These are phyloP conservation scores for Anguilla obscura DNA, from an alignment of 2,797 vertebrate genomes.

Conservation along the genomic window DNA sequence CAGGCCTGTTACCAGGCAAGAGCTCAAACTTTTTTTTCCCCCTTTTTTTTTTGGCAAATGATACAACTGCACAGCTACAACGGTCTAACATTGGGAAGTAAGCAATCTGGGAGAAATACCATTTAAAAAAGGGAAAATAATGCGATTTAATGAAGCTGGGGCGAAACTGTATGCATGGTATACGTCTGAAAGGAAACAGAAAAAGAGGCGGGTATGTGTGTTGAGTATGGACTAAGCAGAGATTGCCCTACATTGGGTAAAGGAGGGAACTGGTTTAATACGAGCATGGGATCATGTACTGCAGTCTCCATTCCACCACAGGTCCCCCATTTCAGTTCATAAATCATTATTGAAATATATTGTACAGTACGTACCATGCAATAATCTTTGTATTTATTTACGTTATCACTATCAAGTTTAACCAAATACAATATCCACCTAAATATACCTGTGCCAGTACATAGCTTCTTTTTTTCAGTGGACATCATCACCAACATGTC, in stretches of 20 bases:
- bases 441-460: neutral
- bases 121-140: slow-evolving; percentile 36
- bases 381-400: neutral
- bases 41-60: neutral
- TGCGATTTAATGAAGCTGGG: slow-evolving; percentile 36
- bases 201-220: slow-evolving; percentile 50
- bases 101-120: slow-evolving; percentile 47
- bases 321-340: neutral
- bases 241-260: slow-evolving; percentile 73
- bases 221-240: slow-evolving; percentile 74
- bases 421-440: neutral
- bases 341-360: neutral
- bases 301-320: neutral
- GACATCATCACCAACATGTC: neutral
- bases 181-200: slow-evolving; percentile 54
- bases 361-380: neutral
- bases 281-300: slow-evolving; percentile 58
- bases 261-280: slow-evolving; percentile 64
- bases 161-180: slow-evolving; percentile 47
- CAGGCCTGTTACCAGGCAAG: slow-evolving; percentile 62
- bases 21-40: slow-evolving; percentile 45
- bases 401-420: neutral
- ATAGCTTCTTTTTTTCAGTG: too few relatives aligned
- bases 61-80: neutral
- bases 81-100: slow-evolving; percentile 11